These are phyloP conservation scores for Siniperca undulata DNA, from an alignment of 2,797 vertebrate genomes.

Conservation along the genomic window DNA sequence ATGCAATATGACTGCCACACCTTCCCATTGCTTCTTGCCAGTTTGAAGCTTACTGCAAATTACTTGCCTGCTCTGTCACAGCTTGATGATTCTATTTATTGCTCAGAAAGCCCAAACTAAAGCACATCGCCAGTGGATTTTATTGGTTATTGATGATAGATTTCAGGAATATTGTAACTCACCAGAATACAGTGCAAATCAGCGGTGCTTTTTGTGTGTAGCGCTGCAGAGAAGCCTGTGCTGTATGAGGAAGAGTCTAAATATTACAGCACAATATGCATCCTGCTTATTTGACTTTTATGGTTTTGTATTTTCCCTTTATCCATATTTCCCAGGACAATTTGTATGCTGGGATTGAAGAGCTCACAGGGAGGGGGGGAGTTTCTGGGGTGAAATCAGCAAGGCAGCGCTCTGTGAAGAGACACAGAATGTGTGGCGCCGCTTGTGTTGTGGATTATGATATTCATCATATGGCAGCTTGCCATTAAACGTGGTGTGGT, in stretches of 20 bases:
- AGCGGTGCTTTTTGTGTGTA: conserved; percentile 15
- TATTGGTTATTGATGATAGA: conserved; percentile 60
- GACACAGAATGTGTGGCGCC: conserved; percentile 39
- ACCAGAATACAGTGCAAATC: conserved; percentile 27
- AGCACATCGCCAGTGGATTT: conserved; percentile 40
- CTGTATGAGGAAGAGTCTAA: not conserved
- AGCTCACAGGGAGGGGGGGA: not conserved
- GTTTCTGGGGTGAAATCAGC: conserved; percentile 32
- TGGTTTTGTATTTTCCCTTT: conserved; percentile 16
- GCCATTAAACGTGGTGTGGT: conserved; percentile 69
- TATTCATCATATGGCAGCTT: conserved; percentile 64
- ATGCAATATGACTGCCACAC: conserved; percentile 22
- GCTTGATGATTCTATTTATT: conserved; percentile 59
- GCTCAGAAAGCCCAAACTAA: conserved; percentile 52
- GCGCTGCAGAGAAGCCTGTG: conserved; percentile 11
- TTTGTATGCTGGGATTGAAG: conserved; percentile 32
- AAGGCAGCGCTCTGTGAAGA: conserved; percentile 24
- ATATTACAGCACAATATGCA: conserved; percentile 36
- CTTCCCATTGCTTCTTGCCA: conserved; percentile 26
- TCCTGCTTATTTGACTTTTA: conserved; percentile 29
- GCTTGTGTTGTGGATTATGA: conserved; percentile 68
- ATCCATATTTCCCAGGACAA: conserved; percentile 22
- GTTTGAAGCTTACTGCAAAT: conserved; percentile 45
- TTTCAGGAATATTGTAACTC: conserved; percentile 31
- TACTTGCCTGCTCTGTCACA: conserved; percentile 44